These are phyloP conservation scores for Stenolophus ochropezus DNA, from an alignment of 2,888 invertebrate species.

Conservation along the genomic window DNA sequence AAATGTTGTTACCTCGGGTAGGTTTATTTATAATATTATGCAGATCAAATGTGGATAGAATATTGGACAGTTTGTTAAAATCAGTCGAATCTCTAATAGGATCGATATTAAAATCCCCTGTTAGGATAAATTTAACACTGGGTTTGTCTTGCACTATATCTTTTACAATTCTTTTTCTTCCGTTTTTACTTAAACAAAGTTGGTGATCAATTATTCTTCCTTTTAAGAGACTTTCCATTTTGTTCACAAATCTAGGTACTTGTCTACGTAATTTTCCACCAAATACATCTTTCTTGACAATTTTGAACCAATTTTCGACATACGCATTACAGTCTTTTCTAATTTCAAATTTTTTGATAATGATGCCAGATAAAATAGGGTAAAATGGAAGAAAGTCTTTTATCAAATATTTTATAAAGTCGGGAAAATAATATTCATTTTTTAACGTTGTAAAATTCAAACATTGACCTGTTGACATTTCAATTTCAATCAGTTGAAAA, in stretches of 20 bases:
- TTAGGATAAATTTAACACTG: no score
- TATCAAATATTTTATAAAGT: not conserved
- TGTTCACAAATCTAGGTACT: conserved; percentile 18
- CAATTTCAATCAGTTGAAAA: not conserved
- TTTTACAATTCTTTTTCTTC: not conserved
- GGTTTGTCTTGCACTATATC: no score
- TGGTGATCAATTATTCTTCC: conserved; percentile 12
- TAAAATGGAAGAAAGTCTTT: conserved; percentile 7
- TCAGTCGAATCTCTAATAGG: no score
- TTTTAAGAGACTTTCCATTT: not conserved
- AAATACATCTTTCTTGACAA: conserved; percentile 31
- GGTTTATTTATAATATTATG: no score
- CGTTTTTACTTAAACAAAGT: not conserved
- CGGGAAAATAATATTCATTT: not conserved
- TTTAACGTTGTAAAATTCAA: not conserved
- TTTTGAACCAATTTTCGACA: conserved; percentile 44
- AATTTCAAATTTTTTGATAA: conserved; percentile 22
- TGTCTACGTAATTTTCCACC: conserved; percentile 6
- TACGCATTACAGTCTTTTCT: conserved; percentile 35
- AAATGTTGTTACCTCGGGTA: no score
- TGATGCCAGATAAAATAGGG: not conserved
- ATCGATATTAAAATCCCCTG: no score
- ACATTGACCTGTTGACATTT: not conserved
- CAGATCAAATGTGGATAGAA: no score
- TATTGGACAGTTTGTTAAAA: no score